These are phyloP conservation scores for Conistra vaccinii DNA, from an alignment of 2,888 invertebrate species.

Conservation along the genomic window DNA sequence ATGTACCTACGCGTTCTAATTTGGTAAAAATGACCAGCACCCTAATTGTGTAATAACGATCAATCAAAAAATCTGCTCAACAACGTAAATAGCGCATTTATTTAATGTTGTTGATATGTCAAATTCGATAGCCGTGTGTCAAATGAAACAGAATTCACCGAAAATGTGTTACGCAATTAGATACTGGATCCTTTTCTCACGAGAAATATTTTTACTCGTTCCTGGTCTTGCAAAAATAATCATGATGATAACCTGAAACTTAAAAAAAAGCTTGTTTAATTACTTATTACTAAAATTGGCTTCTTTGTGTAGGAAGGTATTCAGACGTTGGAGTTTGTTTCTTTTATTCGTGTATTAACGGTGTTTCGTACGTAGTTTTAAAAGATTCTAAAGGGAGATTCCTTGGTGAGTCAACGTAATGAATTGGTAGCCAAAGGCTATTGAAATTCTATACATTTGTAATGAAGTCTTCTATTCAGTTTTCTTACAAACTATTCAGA, in stretches of 20 bases:
- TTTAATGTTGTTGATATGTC: no score
- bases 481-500: conserved; percentile 2
- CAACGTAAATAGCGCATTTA: no score
- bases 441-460: conserved; percentile 25
- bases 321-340: not conserved
- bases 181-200: not conserved
- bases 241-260: not conserved
- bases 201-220: not conserved
- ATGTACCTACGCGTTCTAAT: not conserved
- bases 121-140: no score
- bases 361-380: not conserved
- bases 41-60: no score
- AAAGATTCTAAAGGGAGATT: conserved; percentile 20
- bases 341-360: not conserved
- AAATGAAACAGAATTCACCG: no score
- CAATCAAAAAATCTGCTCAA: no score
- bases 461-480: conserved; percentile 20
- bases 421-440: conserved; percentile 21
- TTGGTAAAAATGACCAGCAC: no score
- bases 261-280: not conserved
- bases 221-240: not conserved
- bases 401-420: conserved; percentile 4
- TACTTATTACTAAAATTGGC: no score
- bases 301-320: not conserved
- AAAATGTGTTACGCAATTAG: no score